A percentile compares a stretch with the other conserved stretches of the same genome.
Conservation (phyloP, 2,797 vertebrate genomes). For the Danio albolineatus region DNA sequence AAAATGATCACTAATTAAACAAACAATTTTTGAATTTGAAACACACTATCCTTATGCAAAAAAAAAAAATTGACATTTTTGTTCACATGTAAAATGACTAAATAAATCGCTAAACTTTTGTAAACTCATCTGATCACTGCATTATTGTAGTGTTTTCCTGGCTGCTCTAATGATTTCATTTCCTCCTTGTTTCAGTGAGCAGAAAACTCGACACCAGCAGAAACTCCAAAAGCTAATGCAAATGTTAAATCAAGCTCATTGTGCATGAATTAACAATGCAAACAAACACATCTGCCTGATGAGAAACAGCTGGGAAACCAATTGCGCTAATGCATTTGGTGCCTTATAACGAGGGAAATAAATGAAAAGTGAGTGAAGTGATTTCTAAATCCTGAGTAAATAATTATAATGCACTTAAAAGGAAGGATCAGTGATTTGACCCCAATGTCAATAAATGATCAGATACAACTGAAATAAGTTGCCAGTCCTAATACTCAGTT, state of each 20-base stretch:
- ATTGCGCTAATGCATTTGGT: constrained; percentile 16
- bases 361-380: constrained; percentile 23
- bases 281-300: constrained; percentile 47
- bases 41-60: not conserved
- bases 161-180: not conserved
- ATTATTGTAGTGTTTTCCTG: not conserved
- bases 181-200: not conserved
- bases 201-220: constrained; percentile 18
- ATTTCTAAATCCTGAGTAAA: constrained; percentile 4
- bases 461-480: not conserved
- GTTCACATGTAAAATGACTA: constrained; percentile 4
- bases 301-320: constrained; percentile 45
- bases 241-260: constrained; percentile 25
- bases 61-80: not conserved
- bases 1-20: not conserved
- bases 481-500: not conserved
- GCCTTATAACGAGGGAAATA: constrained; percentile 3
- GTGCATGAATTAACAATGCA: constrained; percentile 36
- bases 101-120: constrained; percentile 19
- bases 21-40: too few species aligned
- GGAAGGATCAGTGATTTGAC: not conserved
- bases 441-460: not conserved
- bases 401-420: not conserved
- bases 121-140: constrained; percentile 11
- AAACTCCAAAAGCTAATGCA: constrained; percentile 17